Evolutionary conservation across 2,888 invertebrate genomes (phyloP).

Genomic region (Pyrrhosoma nymphula): DNA sequence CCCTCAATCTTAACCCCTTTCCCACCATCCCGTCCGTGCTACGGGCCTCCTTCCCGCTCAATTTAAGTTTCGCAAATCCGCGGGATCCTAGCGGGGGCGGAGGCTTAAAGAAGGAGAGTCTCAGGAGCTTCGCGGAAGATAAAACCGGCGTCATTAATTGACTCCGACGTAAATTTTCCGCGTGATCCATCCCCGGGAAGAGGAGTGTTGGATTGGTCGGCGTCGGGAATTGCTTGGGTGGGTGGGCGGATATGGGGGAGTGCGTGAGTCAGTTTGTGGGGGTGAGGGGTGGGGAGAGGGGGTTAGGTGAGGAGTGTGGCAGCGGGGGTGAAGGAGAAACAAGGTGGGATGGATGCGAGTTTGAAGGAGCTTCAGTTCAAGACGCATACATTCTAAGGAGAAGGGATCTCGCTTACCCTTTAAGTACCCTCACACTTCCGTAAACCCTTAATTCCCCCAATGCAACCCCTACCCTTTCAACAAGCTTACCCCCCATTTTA

Average conservation of each 20-base stretch:
- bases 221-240: background rate
- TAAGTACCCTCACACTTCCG: too few species aligned
- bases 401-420: too few species aligned
- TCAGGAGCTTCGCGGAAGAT: background rate
- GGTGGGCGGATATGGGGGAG: background rate
- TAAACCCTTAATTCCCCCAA: too few species aligned
- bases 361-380: background rate
- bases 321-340: background rate
- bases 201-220: background rate
- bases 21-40: background rate
- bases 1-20: background rate
- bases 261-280: background rate
- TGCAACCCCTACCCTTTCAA: too few species aligned
- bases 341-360: background rate
- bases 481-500: too few species aligned
- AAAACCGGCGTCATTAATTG: slow-evolving; percentile 9
- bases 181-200: background rate
- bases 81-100: background rate
- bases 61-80: background rate
- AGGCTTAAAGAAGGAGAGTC: background rate
- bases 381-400: too few species aligned
- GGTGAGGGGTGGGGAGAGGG: background rate
- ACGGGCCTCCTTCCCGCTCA: background rate
- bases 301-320: too few species aligned
- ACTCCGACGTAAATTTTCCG: slow-evolving; percentile 20